These are phyloP conservation scores for Polietes domitor DNA, from an alignment of 2,888 invertebrate species.

Conservation along the genomic window DNA sequence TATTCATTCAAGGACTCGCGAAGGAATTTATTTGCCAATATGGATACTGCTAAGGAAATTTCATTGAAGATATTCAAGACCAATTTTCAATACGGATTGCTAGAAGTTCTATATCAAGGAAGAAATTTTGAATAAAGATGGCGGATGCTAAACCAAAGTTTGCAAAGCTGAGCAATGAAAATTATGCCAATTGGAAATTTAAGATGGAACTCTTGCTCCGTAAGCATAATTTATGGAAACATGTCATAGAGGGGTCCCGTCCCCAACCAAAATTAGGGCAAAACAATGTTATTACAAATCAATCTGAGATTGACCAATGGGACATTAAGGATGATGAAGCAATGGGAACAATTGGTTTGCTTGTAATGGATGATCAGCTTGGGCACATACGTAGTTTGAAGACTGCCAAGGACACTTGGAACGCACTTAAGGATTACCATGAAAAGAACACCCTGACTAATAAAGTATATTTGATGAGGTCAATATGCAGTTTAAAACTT, in stretches of 20 bases:
- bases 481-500: constrained; percentile 29
- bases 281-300: too few species aligned
- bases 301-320: background rate
- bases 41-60: too few species aligned
- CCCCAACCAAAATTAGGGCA: background rate
- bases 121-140: too few species aligned
- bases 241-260: constrained; percentile 29
- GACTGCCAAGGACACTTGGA: constrained; percentile 35
- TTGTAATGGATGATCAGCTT: constrained; percentile 41
- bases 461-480: constrained; percentile 30
- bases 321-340: constrained; percentile 2
- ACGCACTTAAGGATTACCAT: background rate
- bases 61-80: too few species aligned
- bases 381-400: constrained; percentile 30
- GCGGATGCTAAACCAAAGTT: too few species aligned
- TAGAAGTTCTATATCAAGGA: too few species aligned
- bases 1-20: too few species aligned
- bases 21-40: too few species aligned
- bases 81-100: too few species aligned
- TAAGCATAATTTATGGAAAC: constrained; percentile 60
- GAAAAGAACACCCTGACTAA: constrained; percentile 30
- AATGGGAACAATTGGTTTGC: background rate
- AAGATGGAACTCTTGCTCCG: constrained; percentile 48
- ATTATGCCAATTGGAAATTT: constrained; percentile 60
- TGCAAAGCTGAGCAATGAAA: constrained; percentile 37